These are phyloP conservation scores for Parnassius apollo DNA, from an alignment of 2,888 invertebrate species.

Conservation along the genomic window DNA sequence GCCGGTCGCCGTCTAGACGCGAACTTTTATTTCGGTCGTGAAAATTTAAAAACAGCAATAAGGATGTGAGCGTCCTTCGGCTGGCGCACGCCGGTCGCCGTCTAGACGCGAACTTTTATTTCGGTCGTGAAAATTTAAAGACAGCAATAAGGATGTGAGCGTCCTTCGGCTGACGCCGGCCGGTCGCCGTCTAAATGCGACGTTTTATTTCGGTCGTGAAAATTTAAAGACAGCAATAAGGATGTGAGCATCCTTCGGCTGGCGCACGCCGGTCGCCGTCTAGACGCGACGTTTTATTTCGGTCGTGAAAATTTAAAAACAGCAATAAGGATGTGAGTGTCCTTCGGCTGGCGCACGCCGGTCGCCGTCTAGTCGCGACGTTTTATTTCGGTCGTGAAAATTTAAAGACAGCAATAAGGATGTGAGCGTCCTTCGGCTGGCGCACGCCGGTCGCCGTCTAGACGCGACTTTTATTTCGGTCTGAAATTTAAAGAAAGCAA, in stretches of 20 bases:
- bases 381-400: constrained; percentile 55
- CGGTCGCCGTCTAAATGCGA: constrained; percentile 40
- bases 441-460: constrained; percentile 31
- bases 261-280: constrained; percentile 25
- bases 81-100: constrained; percentile 18
- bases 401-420: neutral
- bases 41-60: constrained; percentile 27
- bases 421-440: constrained; percentile 1
- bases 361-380: constrained; percentile 43
- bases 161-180: constrained; percentile 3
- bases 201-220: constrained; percentile 55
- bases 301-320: constrained; percentile 44
- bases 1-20: constrained; percentile 39
- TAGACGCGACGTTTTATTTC: constrained; percentile 55
- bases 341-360: constrained; percentile 5
- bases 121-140: constrained; percentile 46
- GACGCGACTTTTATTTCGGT: constrained; percentile 56
- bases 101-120: constrained; percentile 54
- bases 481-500: no score
- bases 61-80: constrained; percentile 1
- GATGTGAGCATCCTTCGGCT: neutral
- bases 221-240: constrained; percentile 16
- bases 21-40: constrained; percentile 55
- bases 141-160: neutral
- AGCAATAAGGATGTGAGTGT: neutral